phyloP scores from a whole-genome alignment of 1,140 invertebrate species.

The Calephelis nemesis region DNA sequence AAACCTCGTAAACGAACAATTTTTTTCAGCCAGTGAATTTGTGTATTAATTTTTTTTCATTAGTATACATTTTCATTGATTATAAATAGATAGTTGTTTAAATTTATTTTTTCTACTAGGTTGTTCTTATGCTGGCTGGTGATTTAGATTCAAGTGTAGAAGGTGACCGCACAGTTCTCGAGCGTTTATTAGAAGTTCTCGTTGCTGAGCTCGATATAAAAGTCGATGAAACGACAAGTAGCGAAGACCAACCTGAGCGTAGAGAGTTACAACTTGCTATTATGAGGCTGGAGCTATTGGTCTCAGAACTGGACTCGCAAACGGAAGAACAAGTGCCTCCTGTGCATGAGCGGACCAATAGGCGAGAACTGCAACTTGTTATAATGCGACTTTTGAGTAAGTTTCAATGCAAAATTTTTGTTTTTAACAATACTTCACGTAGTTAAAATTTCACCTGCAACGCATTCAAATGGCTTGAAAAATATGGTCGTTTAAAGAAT shows the following conservation, averaged over 20 bases:
- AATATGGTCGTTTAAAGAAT: too few species aligned
- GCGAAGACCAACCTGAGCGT: constrained; percentile 46
- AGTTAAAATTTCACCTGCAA: neutral
- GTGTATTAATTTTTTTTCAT: too few species aligned
- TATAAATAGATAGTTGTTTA: too few species aligned
- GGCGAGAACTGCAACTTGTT: constrained; percentile 59
- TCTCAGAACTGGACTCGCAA: constrained; percentile 87
- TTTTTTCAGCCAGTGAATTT: too few species aligned
- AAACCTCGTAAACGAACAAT: too few species aligned
- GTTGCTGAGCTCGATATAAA: constrained; percentile 90
- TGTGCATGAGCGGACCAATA: constrained; percentile 54
- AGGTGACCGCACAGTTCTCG: constrained; percentile 87
- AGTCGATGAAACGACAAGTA: constrained; percentile 40
- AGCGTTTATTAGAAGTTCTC: constrained; percentile 86
- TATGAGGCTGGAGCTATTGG: constrained; percentile 88
- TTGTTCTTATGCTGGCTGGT: constrained; percentile 93
- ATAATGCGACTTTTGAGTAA: constrained; percentile 70
- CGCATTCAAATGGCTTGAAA: neutral
- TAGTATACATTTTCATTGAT: too few species aligned
- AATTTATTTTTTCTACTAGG: constrained; percentile 77
- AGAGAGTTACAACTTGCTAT: constrained; percentile 88
- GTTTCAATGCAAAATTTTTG: constrained; percentile 27
- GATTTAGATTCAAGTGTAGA: constrained; percentile 93
- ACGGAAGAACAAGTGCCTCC: constrained; percentile 48
- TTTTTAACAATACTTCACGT: too few species aligned